Percentiles rank a stretch among this genome's conserved stretches.
These are phyloP conservation scores for Drosophila arawakana DNA, from an alignment of 1,140 invertebrate genomes.

Conservation along the genomic window DNA sequence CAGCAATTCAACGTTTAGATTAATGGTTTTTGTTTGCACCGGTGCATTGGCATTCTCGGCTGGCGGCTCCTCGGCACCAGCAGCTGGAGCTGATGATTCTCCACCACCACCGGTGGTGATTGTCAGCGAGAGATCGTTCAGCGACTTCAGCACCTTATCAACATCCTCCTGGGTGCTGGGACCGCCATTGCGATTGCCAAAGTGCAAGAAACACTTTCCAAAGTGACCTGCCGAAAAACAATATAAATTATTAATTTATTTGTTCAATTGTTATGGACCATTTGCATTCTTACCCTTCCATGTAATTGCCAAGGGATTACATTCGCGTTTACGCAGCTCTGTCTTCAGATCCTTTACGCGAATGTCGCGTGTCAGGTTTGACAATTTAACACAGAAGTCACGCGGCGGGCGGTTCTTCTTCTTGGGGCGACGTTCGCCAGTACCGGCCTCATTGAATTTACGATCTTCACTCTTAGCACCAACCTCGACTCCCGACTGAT, in stretches of 20 bases:
- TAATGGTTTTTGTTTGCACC: constrained; percentile 77
- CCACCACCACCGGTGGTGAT: constrained; percentile 68
- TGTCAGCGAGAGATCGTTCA: constrained; percentile 85
- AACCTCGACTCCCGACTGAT: constrained; percentile 78
- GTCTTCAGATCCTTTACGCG: constrained; percentile 87
- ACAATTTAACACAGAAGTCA: constrained; percentile 87
- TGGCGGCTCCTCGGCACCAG: constrained; percentile 60
- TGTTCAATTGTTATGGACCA: background rate
- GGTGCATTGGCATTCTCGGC: constrained; percentile 49
- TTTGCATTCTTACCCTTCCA: constrained; percentile 84
- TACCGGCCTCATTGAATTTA: constrained; percentile 66
- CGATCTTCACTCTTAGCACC: constrained; percentile 80
- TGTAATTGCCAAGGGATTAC: constrained; percentile 87
- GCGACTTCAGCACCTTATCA: constrained; percentile 86
- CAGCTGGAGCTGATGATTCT: constrained; percentile 26
- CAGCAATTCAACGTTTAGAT: constrained; percentile 75
- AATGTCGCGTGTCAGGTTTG: constrained; percentile 86
- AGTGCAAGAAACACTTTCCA: constrained; percentile 87
- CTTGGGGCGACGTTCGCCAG: constrained; percentile 66
- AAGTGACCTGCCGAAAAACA: constrained; percentile 81
- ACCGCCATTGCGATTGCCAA: constrained; percentile 85
- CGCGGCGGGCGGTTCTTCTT: constrained; percentile 65
- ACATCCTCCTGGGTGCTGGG: constrained; percentile 85
- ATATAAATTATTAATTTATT: background rate
- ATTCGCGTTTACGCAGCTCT: constrained; percentile 86